Percentiles rank a stretch among this genome's conserved stretches.
These are phyloP conservation scores for Styela plicata DNA, from an alignment of 23 tunicate genomes.

Conservation along the genomic window DNA sequence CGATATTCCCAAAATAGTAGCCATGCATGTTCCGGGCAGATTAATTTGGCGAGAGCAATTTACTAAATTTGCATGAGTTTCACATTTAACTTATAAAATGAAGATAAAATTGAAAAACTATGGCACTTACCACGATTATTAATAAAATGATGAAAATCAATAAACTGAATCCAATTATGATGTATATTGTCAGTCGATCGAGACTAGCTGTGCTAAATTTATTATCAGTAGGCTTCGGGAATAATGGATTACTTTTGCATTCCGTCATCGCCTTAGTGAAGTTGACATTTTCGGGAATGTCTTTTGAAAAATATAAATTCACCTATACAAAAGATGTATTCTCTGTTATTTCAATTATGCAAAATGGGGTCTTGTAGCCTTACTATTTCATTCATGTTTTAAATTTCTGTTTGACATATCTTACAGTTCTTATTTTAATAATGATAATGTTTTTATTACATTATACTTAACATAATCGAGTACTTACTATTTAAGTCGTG, in stretches of 20 bases:
- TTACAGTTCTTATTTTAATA: too few species aligned
- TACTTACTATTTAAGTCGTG: too few species aligned
- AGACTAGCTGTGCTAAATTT: conserved; percentile 1
- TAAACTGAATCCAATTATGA: conserved; percentile 37
- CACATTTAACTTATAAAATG: not conserved
- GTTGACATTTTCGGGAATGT: conserved; percentile 35
- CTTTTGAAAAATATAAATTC: conserved; percentile 53
- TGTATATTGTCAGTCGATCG: conserved; percentile 17
- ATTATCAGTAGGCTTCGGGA: conserved; percentile 16
- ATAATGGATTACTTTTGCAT: conserved; percentile 65
- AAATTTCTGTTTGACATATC: too few species aligned
- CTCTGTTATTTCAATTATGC: too few species aligned
- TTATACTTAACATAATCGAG: too few species aligned
- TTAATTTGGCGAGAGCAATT: too few species aligned
- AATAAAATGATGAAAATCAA: conserved; percentile 45
- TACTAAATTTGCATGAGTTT: not conserved
- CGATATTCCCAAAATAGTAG: too few species aligned
- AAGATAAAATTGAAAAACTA: not conserved
- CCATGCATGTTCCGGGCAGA: too few species aligned
- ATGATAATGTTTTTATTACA: too few species aligned
- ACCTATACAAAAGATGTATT: conserved; percentile 51
- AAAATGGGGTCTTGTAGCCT: too few species aligned
- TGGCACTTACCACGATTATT: conserved; percentile 49
- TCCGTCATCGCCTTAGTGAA: conserved; percentile 46
- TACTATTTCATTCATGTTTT: too few species aligned